Conservation (phyloP, 2,888 invertebrate genomes). For the Lamellibrachia columna region DNA sequence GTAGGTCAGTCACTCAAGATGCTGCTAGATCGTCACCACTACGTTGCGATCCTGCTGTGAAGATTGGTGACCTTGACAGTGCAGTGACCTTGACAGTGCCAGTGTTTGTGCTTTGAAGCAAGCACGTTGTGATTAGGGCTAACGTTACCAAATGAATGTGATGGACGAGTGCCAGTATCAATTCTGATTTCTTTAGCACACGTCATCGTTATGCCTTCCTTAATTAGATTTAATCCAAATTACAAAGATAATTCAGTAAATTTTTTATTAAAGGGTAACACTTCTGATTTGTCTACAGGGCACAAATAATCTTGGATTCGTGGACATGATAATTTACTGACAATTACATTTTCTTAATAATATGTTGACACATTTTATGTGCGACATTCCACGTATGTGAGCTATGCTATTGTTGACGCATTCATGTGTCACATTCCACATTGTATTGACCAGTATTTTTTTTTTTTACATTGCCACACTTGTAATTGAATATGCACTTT, state of each 20-base stretch:
- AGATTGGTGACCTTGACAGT: not conserved
- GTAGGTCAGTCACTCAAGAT: constrained; percentile 46
- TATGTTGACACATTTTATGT: not conserved
- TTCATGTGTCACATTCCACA: not conserved
- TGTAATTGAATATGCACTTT: not conserved
- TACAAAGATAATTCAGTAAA: not conserved
- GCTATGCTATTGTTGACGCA: not conserved
- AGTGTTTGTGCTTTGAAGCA: not conserved
- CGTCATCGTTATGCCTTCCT: not conserved
- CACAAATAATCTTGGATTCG: not conserved
- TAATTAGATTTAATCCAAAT: not conserved
- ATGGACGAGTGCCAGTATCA: not conserved
- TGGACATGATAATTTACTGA: not conserved
- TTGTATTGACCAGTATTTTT: not conserved
- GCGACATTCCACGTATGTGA: not conserved
- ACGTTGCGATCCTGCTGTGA: constrained; percentile 47
- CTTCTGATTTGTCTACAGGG: not conserved
- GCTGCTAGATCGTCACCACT: constrained; percentile 47
- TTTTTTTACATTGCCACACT: not conserved
- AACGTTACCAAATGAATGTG: not conserved
- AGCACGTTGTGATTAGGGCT: not conserved
- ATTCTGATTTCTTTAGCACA: not conserved
- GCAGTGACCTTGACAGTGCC: not conserved
- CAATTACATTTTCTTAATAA: not conserved
- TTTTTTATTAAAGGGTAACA: not conserved